phyloP scores from a whole-genome alignment of 2,113 vertebrate genomes.

The Perccottus glenii region DNA sequence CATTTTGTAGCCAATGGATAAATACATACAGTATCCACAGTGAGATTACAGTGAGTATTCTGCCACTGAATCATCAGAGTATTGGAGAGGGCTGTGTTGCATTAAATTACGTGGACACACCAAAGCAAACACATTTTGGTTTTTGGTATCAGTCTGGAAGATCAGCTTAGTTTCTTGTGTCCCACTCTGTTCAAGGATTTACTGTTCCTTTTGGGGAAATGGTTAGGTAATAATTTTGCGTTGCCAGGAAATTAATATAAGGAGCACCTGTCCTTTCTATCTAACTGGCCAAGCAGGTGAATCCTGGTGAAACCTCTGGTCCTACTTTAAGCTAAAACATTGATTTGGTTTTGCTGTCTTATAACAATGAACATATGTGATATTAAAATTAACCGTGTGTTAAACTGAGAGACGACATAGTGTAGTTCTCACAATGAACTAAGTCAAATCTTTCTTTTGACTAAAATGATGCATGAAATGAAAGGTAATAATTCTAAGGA shows the following conservation, averaged over 20 bases:
- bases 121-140: slow-evolving; percentile 17
- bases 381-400: no score
- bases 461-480: neutral
- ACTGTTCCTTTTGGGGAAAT: slow-evolving; percentile 39
- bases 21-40: slow-evolving; percentile 29
- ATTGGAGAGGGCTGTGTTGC: neutral
- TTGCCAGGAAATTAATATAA: slow-evolving; percentile 20
- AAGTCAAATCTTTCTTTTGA: neutral
- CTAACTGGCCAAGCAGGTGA: slow-evolving; percentile 34
- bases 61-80: neutral
- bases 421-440: no score
- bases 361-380: no score
- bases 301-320: slow-evolving; percentile 30
- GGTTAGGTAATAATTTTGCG: slow-evolving; percentile 19
- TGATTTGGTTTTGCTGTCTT: slow-evolving; percentile 20
- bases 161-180: slow-evolving; percentile 40
- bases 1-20: neutral
- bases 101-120: slow-evolving; percentile 11
- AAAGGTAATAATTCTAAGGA: slow-evolving; percentile 35
- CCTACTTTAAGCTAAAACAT: slow-evolving; percentile 15
- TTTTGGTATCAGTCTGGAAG: slow-evolving; percentile 33
- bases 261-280: slow-evolving; percentile 46
- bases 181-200: slow-evolving; percentile 48
- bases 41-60: neutral
- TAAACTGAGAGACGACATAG: no score